Percentiles rank a stretch among this genome's conserved stretches.
Conservation (phyloP, 2,113 vertebrate genomes). For the Oophaga pumilio region DNA sequence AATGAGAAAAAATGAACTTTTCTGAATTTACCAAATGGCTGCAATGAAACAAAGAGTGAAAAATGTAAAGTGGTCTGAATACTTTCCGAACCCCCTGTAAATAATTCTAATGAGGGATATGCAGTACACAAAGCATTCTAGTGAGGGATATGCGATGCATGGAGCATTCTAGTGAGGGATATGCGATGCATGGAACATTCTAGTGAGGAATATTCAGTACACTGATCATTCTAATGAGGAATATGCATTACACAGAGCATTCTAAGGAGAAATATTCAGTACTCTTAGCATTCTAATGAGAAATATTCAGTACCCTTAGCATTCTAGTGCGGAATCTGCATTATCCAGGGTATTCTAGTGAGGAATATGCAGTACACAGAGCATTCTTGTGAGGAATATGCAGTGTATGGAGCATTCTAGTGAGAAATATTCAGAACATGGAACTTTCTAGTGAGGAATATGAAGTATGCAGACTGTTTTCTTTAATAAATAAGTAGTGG, state of each 20-base stretch:
- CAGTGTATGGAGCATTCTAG: background rate
- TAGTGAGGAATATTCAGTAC: background rate
- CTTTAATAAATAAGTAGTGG: too few species aligned
- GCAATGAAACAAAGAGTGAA: too few species aligned
- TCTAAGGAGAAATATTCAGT: background rate
- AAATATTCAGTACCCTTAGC: background rate
- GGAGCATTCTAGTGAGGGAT: background rate
- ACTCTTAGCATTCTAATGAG: background rate
- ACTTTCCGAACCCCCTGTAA: too few species aligned
- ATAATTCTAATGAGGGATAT: background rate
- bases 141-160: background rate
- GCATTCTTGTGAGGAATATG: background rate
- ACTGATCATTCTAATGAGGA: background rate
- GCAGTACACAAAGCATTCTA: too few species aligned
- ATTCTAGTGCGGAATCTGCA: background rate
- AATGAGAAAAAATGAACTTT: too few species aligned
- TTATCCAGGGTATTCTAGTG: background rate
- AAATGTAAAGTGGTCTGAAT: too few species aligned
- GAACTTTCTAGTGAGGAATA: background rate
- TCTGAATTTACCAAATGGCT: too few species aligned
- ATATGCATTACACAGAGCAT: background rate
- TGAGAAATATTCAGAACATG: background rate
- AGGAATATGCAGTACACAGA: background rate
- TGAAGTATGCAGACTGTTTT: too few species aligned
- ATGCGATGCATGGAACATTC: background rate